These are phyloP conservation scores for Heterotis niloticus DNA, from an alignment of 2,113 vertebrate genomes.

Conservation along the genomic window DNA sequence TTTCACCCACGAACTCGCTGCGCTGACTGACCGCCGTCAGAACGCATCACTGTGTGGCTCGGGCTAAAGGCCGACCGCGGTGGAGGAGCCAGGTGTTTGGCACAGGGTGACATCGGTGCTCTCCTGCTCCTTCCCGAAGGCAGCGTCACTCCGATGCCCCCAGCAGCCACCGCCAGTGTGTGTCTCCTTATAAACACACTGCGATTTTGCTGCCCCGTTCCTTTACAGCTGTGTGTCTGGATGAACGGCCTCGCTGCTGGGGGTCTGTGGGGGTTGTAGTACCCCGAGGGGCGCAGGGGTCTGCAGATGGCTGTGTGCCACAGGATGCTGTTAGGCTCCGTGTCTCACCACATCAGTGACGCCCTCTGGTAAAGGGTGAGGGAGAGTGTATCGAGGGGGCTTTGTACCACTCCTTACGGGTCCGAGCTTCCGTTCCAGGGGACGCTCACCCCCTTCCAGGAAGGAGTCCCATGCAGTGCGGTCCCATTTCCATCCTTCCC, in stretches of 20 bases:
- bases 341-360: too few relatives aligned
- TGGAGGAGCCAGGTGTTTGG: conserved; percentile 6
- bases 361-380: not conserved
- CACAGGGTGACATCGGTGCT: not conserved
- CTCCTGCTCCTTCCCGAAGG: not conserved
- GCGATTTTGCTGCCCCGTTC: not conserved
- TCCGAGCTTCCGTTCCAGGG: not conserved
- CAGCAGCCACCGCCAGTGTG: too few relatives aligned
- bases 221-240: not conserved
- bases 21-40: not conserved
- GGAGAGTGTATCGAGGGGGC: not conserved
- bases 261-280: too few relatives aligned
- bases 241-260: too few relatives aligned
- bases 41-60: not conserved
- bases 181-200: not conserved
- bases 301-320: not conserved
- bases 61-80: not conserved
- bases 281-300: too few relatives aligned
- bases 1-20: not conserved
- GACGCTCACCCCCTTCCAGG: not conserved
- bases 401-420: not conserved
- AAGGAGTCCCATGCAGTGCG: not conserved
- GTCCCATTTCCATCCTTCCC: not conserved
- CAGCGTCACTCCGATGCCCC: too few relatives aligned
- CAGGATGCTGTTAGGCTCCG: not conserved